A percentile compares a stretch with the other conserved stretches of the same genome.
Conservation (phyloP, 2,888 invertebrate genomes). For the Platerodrilus igneus region DNA sequence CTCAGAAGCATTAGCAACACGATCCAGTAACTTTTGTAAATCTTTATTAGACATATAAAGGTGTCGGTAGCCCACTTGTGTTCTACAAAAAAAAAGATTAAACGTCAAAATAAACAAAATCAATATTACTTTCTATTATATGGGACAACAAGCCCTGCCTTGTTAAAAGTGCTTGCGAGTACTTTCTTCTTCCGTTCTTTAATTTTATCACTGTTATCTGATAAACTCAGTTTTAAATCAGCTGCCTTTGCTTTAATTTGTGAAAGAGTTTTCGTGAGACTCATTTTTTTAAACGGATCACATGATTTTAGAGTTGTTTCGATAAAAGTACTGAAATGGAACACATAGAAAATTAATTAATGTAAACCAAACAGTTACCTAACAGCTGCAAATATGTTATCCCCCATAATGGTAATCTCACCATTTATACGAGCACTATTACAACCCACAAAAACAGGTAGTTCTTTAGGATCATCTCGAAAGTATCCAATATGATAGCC, state of each 20-base stretch:
- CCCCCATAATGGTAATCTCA: slow-evolving; percentile 65
- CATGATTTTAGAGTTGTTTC: slow-evolving; percentile 52
- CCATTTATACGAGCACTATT: slow-evolving; percentile 68
- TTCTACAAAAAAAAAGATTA: slow-evolving; percentile 38
- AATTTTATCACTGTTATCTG: slow-evolving; percentile 55
- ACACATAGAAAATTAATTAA: no score
- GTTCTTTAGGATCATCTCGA: slow-evolving; percentile 72
- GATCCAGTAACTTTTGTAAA: slow-evolving; percentile 63
- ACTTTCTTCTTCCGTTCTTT: slow-evolving; percentile 57
- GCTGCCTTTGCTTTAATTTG: slow-evolving; percentile 61
- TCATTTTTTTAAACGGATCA: slow-evolving; percentile 61
- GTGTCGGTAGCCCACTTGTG: slow-evolving; percentile 79
- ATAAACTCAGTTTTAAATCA: slow-evolving; percentile 55
- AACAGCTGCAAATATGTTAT: slow-evolving; percentile 75
- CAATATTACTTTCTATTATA: slow-evolving; percentile 60
- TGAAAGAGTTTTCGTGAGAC: slow-evolving; percentile 57
- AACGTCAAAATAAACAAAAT: slow-evolving; percentile 8
- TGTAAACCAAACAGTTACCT: slow-evolving; percentile 54
- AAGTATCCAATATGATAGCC: slow-evolving; percentile 87
- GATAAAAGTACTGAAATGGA: slow-evolving; percentile 55
- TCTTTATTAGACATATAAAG: slow-evolving; percentile 41
- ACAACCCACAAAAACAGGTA: slow-evolving; percentile 72
- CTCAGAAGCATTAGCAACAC: slow-evolving; percentile 59
- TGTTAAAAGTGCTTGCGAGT: slow-evolving; percentile 72
- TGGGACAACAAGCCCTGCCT: slow-evolving; percentile 81